Base-by-base conservation (phyloP, 2,113 vertebrate species). In the Nothocercus julius region DNA sequence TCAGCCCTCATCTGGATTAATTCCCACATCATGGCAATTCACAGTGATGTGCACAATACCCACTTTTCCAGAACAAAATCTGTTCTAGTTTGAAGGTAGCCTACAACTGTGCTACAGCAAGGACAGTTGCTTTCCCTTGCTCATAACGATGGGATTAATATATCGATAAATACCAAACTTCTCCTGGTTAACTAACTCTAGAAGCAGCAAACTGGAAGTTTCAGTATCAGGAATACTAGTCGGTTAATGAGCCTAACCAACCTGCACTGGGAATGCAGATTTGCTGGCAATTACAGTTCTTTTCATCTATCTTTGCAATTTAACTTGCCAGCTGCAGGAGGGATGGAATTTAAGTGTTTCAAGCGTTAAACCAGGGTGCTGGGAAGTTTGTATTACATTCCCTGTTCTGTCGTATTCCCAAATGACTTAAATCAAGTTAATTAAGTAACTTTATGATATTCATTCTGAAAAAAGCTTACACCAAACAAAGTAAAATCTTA, bases 341-440 rank as follows among this genome's bases (percentile, higher is more conserved):
- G 45, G 36, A 87, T 69, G 12, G 77, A 1, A 6, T 47, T 74
- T 15, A 84, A 83, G 24, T 28, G 28, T 56, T 47, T 74, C 18
- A 84, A 83, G 24, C 25, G 27, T 59, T 78, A 85, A 83, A 94
- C 36, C 42, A 40, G 13, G 11, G 7, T 73, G 36, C 36, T 83
- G 28, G 24, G 42, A 90, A 30, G 32, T 56, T 47, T 86, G 79
- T 83, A 64, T 70, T 86, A 59, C 38, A 69, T 76, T 69, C 36
- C 70, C 70, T 14, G 58, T 69, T 83, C 49, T 92, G 76, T 82
- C 88, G 82, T 81, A 68, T 34, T 24, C 70, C 69, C 90, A 88
- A 96, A 95, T 80, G 4, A 89, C 89, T 88, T 88, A 66, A 58
- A 63, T 19, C 68, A 90, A 94, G 89, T 74, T 89, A 82, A 17